phyloP scores from a whole-genome alignment of 64 coral and sea anemone genomes.

The Pocillopora damicornis region DNA sequence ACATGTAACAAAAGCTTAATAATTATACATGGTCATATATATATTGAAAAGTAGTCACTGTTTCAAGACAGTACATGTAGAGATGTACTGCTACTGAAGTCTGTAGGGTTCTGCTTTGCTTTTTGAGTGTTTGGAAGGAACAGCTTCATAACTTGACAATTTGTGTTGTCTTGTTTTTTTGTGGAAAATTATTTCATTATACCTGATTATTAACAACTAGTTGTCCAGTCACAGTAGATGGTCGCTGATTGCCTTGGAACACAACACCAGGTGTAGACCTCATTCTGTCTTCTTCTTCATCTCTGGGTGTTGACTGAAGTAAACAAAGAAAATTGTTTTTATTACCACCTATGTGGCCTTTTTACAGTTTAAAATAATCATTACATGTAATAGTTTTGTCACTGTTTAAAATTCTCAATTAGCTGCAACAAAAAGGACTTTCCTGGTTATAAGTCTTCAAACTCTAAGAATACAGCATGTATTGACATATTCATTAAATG shows the following conservation, averaged over 20 bases:
- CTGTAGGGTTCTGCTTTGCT: no score
- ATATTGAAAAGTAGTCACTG: neutral
- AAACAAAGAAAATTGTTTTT: neutral
- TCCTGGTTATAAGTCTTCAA: no score
- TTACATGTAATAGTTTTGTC: neutral
- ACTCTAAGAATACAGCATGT: no score
- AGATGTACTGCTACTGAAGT: no score
- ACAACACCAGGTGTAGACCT: slow-evolving; percentile 55
- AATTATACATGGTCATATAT: neutral
- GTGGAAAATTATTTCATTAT: neutral
- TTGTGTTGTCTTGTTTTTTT: no score
- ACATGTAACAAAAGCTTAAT: neutral
- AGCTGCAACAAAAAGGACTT: no score
- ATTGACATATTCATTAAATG: no score
- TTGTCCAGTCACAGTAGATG: slow-evolving; percentile 48
- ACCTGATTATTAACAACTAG: neutral
- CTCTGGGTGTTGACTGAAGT: slow-evolving; percentile 58
- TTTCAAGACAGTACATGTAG: no score
- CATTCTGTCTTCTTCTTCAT: slow-evolving; percentile 1
- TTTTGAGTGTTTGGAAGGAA: no score
- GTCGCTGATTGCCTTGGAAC: slow-evolving; percentile 39
- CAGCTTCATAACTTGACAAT: no score
- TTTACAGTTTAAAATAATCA: neutral
- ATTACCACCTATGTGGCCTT: neutral
- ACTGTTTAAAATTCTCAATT: no score